phyloP scores from a whole-genome alignment of 2,113 vertebrate genomes.

The Etheostoma spectabile region DNA sequence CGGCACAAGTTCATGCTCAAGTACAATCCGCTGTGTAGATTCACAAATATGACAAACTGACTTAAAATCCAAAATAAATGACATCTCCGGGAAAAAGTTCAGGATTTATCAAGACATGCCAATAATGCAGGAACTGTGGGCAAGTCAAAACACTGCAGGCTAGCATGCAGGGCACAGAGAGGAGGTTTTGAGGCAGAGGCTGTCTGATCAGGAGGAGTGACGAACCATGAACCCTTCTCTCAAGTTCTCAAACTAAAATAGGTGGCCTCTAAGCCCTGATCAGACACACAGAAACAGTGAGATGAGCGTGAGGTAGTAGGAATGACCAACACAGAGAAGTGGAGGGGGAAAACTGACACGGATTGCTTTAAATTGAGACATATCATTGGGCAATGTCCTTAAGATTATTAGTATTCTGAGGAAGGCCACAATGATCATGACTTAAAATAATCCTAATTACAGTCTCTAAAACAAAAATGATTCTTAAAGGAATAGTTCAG shows the following conservation, averaged over 20 bases:
- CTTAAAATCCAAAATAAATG: no score
- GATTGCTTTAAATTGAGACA: background rate
- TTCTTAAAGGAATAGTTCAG: background rate
- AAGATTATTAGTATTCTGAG: background rate
- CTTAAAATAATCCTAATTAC: background rate
- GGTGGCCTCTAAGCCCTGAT: conserved; percentile 8
- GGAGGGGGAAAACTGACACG: background rate
- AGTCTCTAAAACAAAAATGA: background rate
- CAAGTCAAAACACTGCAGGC: conserved; percentile 32
- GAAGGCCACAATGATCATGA: background rate
- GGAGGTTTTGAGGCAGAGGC: background rate
- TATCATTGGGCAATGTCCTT: background rate
- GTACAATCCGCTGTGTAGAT: no score
- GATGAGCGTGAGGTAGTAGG: background rate
- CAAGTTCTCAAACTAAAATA: background rate
- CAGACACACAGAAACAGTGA: conserved; percentile 18
- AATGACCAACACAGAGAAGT: background rate
- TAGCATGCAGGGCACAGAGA: conserved; percentile 59
- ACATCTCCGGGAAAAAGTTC: background rate
- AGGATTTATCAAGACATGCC: conserved; percentile 48
- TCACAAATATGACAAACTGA: background rate
- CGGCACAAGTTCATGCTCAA: no score
- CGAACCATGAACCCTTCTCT: background rate
- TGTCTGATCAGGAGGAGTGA: background rate
- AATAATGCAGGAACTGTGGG: conserved; percentile 27